phyloP scores from a whole-genome alignment of 2,888 invertebrate species.

The Nineta flava region DNA sequence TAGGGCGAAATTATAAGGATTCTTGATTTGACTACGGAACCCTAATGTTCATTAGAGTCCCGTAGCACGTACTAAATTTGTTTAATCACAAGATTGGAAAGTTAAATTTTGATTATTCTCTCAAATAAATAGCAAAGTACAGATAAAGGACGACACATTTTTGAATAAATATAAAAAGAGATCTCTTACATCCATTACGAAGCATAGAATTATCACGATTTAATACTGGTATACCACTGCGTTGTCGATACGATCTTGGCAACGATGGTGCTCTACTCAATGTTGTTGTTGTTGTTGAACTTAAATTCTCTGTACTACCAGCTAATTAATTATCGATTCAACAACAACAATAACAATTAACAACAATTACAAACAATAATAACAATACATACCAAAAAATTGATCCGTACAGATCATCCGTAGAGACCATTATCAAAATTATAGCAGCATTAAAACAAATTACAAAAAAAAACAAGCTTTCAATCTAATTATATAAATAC shows the following conservation, averaged over 20 bases:
- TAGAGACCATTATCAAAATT: background rate
- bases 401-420: background rate
- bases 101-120: too few relatives aligned
- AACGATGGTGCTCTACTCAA: slow-evolving; percentile 40
- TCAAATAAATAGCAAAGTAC: too few relatives aligned
- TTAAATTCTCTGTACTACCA: slow-evolving; percentile 45
- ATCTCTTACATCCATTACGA: slow-evolving; percentile 7
- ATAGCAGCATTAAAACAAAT: too few relatives aligned
- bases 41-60: too few relatives aligned
- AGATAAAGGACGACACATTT: too few relatives aligned
- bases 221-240: slow-evolving; percentile 42
- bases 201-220: slow-evolving; percentile 9
- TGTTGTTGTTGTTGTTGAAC: slow-evolving; percentile 27
- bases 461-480: slow-evolving; percentile 6
- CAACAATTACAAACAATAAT: slow-evolving; percentile 3
- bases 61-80: too few relatives aligned
- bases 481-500: background rate
- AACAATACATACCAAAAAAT: slow-evolving; percentile 4
- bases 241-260: slow-evolving; percentile 40
- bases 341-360: slow-evolving; percentile 10
- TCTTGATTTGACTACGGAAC: too few relatives aligned
- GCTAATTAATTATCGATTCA: slow-evolving; percentile 15
- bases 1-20: too few relatives aligned
- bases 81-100: too few relatives aligned
- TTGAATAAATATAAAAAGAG: background rate